Evolutionary conservation across 2,888 invertebrate genomes (phyloP).

Genomic region (Entomobrya proxima): DNA sequence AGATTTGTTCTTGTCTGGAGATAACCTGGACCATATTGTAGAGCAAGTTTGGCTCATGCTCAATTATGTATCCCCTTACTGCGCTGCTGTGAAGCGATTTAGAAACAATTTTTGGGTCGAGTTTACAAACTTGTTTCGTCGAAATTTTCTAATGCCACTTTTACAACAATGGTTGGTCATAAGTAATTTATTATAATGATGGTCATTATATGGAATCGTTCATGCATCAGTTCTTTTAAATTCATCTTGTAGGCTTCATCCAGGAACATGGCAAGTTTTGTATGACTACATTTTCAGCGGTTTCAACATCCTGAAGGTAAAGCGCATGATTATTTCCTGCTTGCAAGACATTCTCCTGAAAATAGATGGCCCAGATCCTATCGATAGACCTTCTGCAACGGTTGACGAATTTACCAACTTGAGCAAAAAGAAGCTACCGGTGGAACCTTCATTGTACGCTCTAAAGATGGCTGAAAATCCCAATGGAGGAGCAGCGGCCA

Average conservation of each 20-base stretch:
- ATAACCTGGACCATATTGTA: slow-evolving; percentile 37
- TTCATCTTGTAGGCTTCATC: slow-evolving; percentile 22
- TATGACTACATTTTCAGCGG: slow-evolving; percentile 54
- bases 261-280: slow-evolving; percentile 35
- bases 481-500: background rate
- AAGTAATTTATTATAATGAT: background rate
- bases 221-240: no score
- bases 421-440: slow-evolving; percentile 2
- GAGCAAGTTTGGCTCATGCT: slow-evolving; percentile 63
- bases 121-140: slow-evolving; percentile 27
- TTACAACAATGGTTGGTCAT: slow-evolving; percentile 44
- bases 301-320: background rate
- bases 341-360: background rate
- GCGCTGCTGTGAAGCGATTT: background rate
- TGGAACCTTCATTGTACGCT: background rate
- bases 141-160: slow-evolving; percentile 33
- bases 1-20: slow-evolving; percentile 34
- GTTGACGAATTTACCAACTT: background rate
- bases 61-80: slow-evolving; percentile 44
- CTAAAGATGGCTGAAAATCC: background rate
- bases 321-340: slow-evolving; percentile 30
- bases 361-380: background rate
- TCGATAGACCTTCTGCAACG: slow-evolving; percentile 20
- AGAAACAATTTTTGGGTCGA: slow-evolving; percentile 45
- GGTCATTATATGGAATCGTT: background rate